Evolutionary conservation across 1,140 invertebrate genomes (phyloP).

Genomic region (Zophobas morio): DNA sequence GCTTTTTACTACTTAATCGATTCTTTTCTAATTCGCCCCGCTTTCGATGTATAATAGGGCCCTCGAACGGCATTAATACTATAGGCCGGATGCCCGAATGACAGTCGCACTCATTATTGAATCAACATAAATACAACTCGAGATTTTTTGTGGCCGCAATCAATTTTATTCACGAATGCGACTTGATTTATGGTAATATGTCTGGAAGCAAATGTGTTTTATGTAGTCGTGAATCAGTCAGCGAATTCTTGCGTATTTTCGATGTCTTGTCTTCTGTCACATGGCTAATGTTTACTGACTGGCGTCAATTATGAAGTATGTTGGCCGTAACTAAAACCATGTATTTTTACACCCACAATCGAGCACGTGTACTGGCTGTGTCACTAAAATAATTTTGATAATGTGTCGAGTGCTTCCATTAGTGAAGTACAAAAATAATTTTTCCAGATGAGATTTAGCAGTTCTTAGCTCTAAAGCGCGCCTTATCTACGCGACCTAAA

Average conservation of each 20-base stretch:
- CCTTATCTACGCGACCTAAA: conserved; percentile 15
- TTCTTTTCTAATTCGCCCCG: conserved; percentile 55
- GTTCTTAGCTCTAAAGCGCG: conserved; percentile 39
- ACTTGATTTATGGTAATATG: conserved; percentile 41
- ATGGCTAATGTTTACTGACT: conserved; percentile 48
- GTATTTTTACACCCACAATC: conserved; percentile 58
- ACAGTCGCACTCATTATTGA: conserved; percentile 36
- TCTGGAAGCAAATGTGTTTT: conserved; percentile 41
- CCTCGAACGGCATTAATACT: conserved; percentile 28
- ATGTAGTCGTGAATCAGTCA: conserved; percentile 41
- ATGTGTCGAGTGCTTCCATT: conserved; percentile 62
- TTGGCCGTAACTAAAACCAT: conserved; percentile 52
- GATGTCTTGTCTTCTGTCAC: conserved; percentile 48
- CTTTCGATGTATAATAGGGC: conserved; percentile 53
- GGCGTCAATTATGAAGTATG: conserved; percentile 47
- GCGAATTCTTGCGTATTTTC: conserved; percentile 44
- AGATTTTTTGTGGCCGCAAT: conserved; percentile 41
- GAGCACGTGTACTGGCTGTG: conserved; percentile 58
- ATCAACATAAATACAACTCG: conserved; percentile 26
- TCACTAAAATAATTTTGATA: conserved; percentile 62
- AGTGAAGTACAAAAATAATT: conserved; percentile 59
- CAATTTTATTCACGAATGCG: conserved; percentile 37
- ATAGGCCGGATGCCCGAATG: conserved; percentile 14
- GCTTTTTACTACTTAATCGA: conserved; percentile 57
- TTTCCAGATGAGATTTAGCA: conserved; percentile 49